Base-by-base conservation (phyloP, 1,140 invertebrate species). In the Calycopis cecrops region DNA sequence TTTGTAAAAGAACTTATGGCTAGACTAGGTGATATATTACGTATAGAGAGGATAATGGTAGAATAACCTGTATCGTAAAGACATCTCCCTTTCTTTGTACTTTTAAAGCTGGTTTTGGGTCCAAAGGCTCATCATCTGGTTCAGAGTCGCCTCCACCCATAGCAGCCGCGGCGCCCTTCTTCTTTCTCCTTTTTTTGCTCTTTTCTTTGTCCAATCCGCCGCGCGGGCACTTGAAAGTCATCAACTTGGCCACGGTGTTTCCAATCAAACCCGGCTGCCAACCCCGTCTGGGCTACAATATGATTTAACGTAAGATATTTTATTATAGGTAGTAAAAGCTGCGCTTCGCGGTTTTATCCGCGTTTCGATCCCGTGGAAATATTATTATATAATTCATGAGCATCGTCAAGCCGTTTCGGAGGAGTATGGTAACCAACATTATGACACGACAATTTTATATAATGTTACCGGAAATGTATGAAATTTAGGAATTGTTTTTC, bases 261-360 rank as follows among this genome's bases (percentile, higher is more conserved):
- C 81, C 82, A 38, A 91, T 84, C 0, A 88, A 76, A 0, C 90
- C 90, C 1, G 90, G 90, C 49, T 79, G 75, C 89, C 89, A 91
- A 4, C 90, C 90, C 49, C 78, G 80, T 34, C 89, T 79, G 11
- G 74, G 76, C 88, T 90, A 42, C 18, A 67, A 21, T 18, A 54
- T 50, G 59, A 60, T 40, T 28, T 9, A n/a, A n/a, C n/a, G n/a
- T n/a, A n/a, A n/a, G n/a, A n/a, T n/a, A n/a, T n/a, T n/a, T n/a
- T n/a, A n/a, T n/a, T n/a, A n/a, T n/a, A n/a, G n/a, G n/a, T n/a
- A n/a, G n/a, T n/a, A n/a, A n/a, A n/a, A n/a, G n/a, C n/a, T n/a
- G n/a, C n/a, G n/a, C n/a, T n/a, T n/a, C n/a, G n/a, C n/a, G n/a
- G n/a, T n/a, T n/a, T n/a, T n/a, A n/a, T n/a, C n/a, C n/a, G n/a